Conservation (phyloP, 2,113 vertebrate genomes). For the Oreochromis tanganicae region DNA sequence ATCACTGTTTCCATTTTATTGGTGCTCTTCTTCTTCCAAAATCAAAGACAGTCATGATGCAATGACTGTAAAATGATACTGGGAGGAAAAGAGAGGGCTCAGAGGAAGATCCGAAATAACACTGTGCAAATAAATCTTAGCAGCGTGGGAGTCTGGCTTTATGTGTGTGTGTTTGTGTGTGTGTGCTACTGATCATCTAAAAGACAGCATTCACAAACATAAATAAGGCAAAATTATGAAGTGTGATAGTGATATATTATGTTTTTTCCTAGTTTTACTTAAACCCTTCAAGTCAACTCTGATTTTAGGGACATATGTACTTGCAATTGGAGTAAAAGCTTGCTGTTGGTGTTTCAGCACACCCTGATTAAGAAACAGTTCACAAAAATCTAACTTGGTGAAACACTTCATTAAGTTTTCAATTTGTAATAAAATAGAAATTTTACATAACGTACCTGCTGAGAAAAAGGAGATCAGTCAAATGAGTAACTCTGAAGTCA, state of each 20-base stretch:
- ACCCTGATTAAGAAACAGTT: background rate
- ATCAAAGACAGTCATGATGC: constrained; percentile 44
- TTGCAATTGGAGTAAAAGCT: background rate
- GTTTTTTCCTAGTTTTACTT: background rate
- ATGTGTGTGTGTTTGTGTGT: background rate
- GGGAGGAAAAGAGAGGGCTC: constrained; percentile 29
- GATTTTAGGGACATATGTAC: background rate
- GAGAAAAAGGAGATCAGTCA: background rate
- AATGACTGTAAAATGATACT: constrained; percentile 44
- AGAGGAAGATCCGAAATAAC: constrained; percentile 52
- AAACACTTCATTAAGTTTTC: background rate
- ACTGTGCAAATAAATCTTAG: constrained; percentile 59
- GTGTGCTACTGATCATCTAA: background rate
- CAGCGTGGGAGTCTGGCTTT: constrained; percentile 40
- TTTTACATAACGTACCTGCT: constrained; percentile 5
- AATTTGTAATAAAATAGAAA: background rate
- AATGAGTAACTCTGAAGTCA: background rate
- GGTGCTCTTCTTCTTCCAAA: constrained; percentile 3
- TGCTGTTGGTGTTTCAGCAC: background rate
- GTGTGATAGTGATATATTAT: constrained; percentile 18
- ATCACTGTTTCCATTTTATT: background rate
- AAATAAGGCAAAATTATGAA: background rate
- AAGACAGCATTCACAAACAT: background rate
- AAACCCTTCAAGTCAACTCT: constrained; percentile 6
- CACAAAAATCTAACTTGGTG: background rate